Base-by-base conservation (phyloP, 2,888 invertebrate species). In the Drosophila borborema region DNA sequence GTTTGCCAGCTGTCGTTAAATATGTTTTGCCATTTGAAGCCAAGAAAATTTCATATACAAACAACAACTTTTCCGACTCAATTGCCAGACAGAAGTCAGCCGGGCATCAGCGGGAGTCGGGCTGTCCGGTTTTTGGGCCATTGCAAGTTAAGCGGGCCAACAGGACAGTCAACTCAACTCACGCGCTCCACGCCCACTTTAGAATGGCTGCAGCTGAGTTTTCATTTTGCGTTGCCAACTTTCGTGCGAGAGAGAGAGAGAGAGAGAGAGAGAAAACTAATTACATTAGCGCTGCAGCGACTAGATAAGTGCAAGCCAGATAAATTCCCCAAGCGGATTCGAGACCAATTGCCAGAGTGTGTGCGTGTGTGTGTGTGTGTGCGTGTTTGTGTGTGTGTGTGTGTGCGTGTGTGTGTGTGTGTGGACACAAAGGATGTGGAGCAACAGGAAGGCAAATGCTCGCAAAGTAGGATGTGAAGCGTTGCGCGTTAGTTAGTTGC, bases 221-320 rank as follows among this genome's bases (percentile, higher is more conserved):
- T 63, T 53, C 71, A 43, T 31, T 53, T 71, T 63, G 5, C 9
- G 23, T 63, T 72, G 72, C 56, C 53, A 62, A 51, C 65, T 41
- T 72, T 67, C 53, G 28, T 36, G 68, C 54, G 63, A 48, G 28
- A 18, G 28, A 48, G 28, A 18, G 28, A n/a, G 63, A 48, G 28
- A 18, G 28, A n/a, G 63, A 48, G 28, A 12, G 28, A n/a, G 53
- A 16, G 36, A 54, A 74, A 82, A 69, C 64, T 85, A 82, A 85
- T 84, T 82, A 76, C 64, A 76, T 82, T 76, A 80, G 64, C 51
- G 36, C 64, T 64, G 68, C 59, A 64, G 53, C 59, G 70, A 40
- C 63, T 56, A 67, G 70, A 77, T 72, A 81, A 74, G 46, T 72
- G 77, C 64, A 62, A 51, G 59, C 51, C 61, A 54, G 54, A 45